phyloP scores from a whole-genome alignment of 2,888 invertebrate genomes.

The Scaptomyza reducta region DNA sequence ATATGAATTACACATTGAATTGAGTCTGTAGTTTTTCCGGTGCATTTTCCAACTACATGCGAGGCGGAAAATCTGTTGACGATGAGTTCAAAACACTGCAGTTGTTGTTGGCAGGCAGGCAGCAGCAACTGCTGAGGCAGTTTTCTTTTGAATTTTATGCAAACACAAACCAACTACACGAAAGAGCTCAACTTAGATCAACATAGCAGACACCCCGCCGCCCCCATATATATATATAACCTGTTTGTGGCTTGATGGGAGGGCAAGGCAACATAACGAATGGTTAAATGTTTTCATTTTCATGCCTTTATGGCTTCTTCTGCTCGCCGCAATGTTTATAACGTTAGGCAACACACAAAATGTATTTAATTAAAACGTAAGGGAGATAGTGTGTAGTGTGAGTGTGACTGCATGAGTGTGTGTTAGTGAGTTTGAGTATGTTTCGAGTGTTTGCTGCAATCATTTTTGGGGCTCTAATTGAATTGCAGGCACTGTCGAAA shows the following conservation, averaged over 20 bases:
- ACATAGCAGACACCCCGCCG: not conserved
- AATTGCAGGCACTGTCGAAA: slow-evolving; percentile 57
- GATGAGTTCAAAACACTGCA: slow-evolving; percentile 50
- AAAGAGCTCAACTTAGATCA: not conserved
- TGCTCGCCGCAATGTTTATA: slow-evolving; percentile 57
- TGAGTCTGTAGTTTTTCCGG: no score
- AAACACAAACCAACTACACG: slow-evolving; percentile 60
- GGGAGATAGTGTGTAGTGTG: slow-evolving; percentile 1
- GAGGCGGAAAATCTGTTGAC: slow-evolving; percentile 53
- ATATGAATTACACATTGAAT: no score
- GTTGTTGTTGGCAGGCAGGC: slow-evolving; percentile 15
- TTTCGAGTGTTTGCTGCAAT: slow-evolving; percentile 28
- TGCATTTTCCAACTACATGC: not conserved
- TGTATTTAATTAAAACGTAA: slow-evolving; percentile 73
- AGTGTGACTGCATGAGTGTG: slow-evolving; percentile 16
- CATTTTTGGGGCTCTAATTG: slow-evolving; percentile 60
- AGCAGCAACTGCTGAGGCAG: slow-evolving; percentile 52
- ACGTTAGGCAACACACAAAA: slow-evolving; percentile 66
- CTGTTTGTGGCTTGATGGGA: slow-evolving; percentile 10
- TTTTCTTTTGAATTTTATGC: slow-evolving; percentile 65
- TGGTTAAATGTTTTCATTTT: slow-evolving; percentile 76
- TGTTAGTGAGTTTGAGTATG: slow-evolving; percentile 19
- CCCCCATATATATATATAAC: slow-evolving; percentile 6
- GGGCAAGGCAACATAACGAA: slow-evolving; percentile 50
- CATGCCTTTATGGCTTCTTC: slow-evolving; percentile 50